These are phyloP conservation scores for Apamea crenata DNA, from an alignment of 2,888 invertebrate species.

Conservation along the genomic window DNA sequence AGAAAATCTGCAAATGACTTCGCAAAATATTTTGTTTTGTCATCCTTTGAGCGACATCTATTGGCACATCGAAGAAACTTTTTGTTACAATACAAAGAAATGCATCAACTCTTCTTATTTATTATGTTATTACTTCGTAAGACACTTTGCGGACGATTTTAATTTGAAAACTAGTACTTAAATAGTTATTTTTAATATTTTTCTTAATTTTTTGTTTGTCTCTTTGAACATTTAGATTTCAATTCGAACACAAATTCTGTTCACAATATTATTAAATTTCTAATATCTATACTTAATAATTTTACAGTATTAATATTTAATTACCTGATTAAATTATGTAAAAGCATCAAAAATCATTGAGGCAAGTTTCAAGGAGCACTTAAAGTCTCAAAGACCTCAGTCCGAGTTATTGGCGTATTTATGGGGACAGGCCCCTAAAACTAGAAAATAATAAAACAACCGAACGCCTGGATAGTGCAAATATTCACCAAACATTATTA, in stretches of 20 bases:
- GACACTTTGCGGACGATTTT: conserved; percentile 58
- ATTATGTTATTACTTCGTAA: conserved; percentile 36
- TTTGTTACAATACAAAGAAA: conserved; percentile 9
- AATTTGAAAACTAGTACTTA: conserved; percentile 12
- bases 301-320: neutral
- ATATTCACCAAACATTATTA: neutral
- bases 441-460: conserved; percentile 34
- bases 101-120: neutral
- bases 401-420: conserved; percentile 24
- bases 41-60: conserved; percentile 49
- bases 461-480: conserved; percentile 9
- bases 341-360: conserved; percentile 61
- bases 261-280: conserved; percentile 6
- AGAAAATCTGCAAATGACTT: neutral
- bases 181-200: neutral
- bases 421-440: conserved; percentile 23
- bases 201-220: neutral
- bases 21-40: neutral
- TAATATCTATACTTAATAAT: neutral
- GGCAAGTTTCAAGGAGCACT: conserved; percentile 53
- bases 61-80: conserved; percentile 56
- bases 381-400: conserved; percentile 2
- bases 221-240: conserved; percentile 5
- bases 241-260: neutral
- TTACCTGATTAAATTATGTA: conserved; percentile 34